A percentile compares a stretch with the other conserved stretches of the same genome.
These are phyloP conservation scores for Cyanoramphus novaezelandiae DNA, from an alignment of 2,113 vertebrate genomes.

Conservation along the genomic window DNA sequence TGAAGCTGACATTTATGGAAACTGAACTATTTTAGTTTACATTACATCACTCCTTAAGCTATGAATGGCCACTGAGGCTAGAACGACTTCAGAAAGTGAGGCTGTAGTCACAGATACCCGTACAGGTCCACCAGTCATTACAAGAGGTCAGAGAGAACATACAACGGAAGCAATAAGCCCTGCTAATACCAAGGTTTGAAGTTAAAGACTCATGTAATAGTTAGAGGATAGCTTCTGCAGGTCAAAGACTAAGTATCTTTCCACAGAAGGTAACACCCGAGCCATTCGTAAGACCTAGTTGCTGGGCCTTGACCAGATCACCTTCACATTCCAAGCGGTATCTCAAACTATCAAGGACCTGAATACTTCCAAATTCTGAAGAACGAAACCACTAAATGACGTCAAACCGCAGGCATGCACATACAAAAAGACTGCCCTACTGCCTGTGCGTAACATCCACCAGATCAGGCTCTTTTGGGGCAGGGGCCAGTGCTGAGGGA, in stretches of 20 bases:
- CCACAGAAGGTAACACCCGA: not conserved
- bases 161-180: not conserved
- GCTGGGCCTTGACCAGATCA: not conserved
- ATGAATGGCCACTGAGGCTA: no score
- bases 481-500: not conserved
- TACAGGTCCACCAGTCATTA: not conserved
- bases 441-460: not conserved
- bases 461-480: not conserved
- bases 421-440: no score
- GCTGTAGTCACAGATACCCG: no score
- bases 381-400: not conserved
- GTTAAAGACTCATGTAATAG: not conserved
- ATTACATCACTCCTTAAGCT: no score
- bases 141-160: not conserved
- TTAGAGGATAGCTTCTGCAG: not conserved
- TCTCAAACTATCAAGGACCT: fast-evolving
- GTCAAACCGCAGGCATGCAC: not conserved
- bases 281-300: not conserved
- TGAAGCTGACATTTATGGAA: not conserved
- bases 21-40: not conserved
- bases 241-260: not conserved
- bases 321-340: not conserved
- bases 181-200: not conserved
- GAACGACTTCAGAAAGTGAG: no score
- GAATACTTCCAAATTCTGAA: not conserved